Base-by-base conservation (phyloP, 2,113 vertebrate species). In the Maccullochella peelii region DNA sequence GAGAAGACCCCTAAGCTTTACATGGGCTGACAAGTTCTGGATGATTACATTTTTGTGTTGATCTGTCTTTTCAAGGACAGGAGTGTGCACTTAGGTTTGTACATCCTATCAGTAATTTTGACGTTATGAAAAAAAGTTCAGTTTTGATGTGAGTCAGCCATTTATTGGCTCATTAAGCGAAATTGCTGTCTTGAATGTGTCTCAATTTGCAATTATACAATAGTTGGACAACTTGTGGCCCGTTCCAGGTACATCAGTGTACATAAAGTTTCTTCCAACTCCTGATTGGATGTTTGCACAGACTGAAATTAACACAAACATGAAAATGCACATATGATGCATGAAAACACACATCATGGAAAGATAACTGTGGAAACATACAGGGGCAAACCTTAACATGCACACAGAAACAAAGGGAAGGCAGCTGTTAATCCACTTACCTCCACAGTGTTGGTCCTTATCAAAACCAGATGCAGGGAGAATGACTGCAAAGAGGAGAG, bases 401-500 rank as follows among this genome's bases (percentile, higher is more conserved):
- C 86, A 79, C 67, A 63, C 54, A 59, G 57, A 70, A 55, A 78
- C 89, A 70, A 30, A 77, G 73, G 5, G 61, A 23, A 85, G 83
- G 83, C 73, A 86, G 83, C 66, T 78, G 87, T 67, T 88, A 36
- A 90, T 89, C 91, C 86, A 94, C 95, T 95, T 97, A 99, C 98
- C 97, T 95, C 96, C 96, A 91, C 98, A 99, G 84, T 95, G 93
- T 0, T 95, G 93, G 91, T 95, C 95, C 92, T 98, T 97, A 77
- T 99, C 97, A 79, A 98, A 96, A 92, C 97, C 97, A 87, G 98
- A 99, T 72, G 98, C 98, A 78, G 98, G 96, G 85, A 99, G 96
- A 93, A 99, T 98, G 89, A 98, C 98, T 99, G 95, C 83, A 91
- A 86, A 93, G 86, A 87, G 84, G 89, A 88, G 86, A 89, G 91